Percentiles rank a stretch among this genome's conserved stretches.
phyloP scores from a whole-genome alignment of 2,888 invertebrate genomes.

The Ophion costatus region DNA sequence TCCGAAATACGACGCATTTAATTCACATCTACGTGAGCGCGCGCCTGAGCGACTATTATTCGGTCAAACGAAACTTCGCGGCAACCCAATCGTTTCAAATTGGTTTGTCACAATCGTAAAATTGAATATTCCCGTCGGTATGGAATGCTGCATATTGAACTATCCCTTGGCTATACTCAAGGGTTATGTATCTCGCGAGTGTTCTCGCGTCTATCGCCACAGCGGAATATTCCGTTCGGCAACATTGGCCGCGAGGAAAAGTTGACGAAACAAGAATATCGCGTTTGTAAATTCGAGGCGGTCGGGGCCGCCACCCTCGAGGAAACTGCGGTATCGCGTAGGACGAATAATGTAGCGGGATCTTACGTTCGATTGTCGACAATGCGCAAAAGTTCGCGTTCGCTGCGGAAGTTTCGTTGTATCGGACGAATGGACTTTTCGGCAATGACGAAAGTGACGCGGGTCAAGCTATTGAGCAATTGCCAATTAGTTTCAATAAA shows the following conservation, averaged over 20 bases:
- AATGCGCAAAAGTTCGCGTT: background rate
- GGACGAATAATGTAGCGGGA: background rate
- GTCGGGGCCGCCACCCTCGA: background rate
- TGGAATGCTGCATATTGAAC: background rate
- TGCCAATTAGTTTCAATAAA: slow-evolving; percentile 39
- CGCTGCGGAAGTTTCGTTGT: background rate
- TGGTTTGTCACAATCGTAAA: background rate
- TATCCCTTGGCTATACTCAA: background rate
- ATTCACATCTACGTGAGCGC: background rate
- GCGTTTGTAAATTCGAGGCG: slow-evolving; percentile 5
- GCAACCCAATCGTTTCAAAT: background rate
- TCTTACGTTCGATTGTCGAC: background rate
- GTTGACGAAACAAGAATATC: slow-evolving; percentile 27
- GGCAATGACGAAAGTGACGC: background rate
- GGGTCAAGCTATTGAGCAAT: slow-evolving; percentile 19
- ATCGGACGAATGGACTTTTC: background rate
- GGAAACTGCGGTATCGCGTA: no score
- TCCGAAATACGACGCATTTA: background rate
- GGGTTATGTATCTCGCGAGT: no score
- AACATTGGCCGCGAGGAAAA: background rate
- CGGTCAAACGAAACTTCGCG: background rate
- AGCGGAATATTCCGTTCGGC: background rate
- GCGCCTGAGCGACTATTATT: background rate
- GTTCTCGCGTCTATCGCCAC: no score
- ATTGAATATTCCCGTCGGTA: no score